Conservation (phyloP, 1,140 invertebrate genomes). For the Hermatobates lingyangjiaoensis region DNA sequence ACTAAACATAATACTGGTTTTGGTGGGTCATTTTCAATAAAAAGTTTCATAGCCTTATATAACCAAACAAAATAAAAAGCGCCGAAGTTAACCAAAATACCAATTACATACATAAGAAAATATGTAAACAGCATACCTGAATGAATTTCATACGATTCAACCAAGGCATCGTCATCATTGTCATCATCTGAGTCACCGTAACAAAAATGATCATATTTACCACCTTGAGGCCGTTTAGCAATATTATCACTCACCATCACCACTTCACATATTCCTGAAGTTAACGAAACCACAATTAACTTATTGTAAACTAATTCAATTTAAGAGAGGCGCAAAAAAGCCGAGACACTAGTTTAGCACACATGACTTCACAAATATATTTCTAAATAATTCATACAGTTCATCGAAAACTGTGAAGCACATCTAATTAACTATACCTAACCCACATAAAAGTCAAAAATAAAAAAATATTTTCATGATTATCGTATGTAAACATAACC, state of each 20-base stretch:
- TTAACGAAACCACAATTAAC: conserved; percentile 2
- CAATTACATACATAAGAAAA: neutral
- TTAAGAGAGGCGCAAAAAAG: no score
- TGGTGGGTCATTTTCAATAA: no score
- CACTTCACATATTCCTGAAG: conserved; percentile 48
- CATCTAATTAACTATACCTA: no score
- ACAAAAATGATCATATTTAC: conserved; percentile 47
- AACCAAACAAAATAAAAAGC: conserved; percentile 5
- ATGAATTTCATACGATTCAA: conserved; percentile 47
- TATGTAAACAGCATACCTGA: conserved; percentile 30
- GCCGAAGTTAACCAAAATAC: neutral
- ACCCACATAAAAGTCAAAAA: no score
- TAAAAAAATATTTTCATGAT: no score
- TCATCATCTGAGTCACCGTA: conserved; percentile 58
- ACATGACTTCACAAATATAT: no score
- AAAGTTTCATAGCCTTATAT: no score
- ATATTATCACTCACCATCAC: conserved; percentile 61
- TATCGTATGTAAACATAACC: no score
- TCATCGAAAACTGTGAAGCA: no score
- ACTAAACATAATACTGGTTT: no score
- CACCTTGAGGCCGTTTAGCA: conserved; percentile 34
- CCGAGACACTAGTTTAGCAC: no score
- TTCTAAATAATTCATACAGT: no score
- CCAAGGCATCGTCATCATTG: conserved; percentile 41
- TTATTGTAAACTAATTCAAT: neutral